phyloP scores from a whole-genome alignment of 1,140 invertebrate genomes.

The Globodera rostochiensis region DNA sequence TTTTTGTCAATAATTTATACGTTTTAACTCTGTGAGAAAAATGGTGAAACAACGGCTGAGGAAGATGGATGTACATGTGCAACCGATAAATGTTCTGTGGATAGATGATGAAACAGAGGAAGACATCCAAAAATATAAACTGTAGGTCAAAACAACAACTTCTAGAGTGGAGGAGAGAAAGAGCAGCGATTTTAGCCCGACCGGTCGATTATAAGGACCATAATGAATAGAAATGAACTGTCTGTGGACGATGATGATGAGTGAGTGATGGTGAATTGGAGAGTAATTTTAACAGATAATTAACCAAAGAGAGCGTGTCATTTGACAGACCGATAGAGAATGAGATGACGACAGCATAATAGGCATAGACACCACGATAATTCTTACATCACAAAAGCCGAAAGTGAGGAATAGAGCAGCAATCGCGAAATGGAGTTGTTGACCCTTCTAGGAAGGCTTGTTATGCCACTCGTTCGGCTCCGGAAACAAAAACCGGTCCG shows the following conservation, averaged over 20 bases:
- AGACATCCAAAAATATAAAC: neutral
- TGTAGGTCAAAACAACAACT: neutral
- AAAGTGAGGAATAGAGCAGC: too few relatives aligned
- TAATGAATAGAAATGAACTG: neutral
- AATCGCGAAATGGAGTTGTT: neutral
- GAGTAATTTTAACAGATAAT: neutral
- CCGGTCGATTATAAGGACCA: neutral
- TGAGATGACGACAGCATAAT: too few relatives aligned
- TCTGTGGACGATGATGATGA: neutral
- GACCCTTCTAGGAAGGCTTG: neutral
- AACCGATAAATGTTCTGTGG: neutral
- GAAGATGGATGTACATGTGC: neutral
- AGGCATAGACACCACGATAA: too few relatives aligned
- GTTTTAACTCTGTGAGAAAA: neutral
- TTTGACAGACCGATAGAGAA: too few relatives aligned
- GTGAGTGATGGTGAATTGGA: too few relatives aligned
- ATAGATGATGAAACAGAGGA: neutral
- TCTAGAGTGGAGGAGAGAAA: neutral
- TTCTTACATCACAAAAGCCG: too few relatives aligned
- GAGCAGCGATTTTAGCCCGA: neutral
- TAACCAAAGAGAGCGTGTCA: neutral
- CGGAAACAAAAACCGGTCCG: conserved; percentile 31
- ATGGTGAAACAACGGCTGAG: neutral
- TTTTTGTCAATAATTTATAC: neutral
- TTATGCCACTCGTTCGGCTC: conserved; percentile 8